A percentile compares a stretch with the other conserved stretches of the same genome.
Conservation (phyloP, 2,797 vertebrate species). For the Trichosurus vulpecula region DNA sequence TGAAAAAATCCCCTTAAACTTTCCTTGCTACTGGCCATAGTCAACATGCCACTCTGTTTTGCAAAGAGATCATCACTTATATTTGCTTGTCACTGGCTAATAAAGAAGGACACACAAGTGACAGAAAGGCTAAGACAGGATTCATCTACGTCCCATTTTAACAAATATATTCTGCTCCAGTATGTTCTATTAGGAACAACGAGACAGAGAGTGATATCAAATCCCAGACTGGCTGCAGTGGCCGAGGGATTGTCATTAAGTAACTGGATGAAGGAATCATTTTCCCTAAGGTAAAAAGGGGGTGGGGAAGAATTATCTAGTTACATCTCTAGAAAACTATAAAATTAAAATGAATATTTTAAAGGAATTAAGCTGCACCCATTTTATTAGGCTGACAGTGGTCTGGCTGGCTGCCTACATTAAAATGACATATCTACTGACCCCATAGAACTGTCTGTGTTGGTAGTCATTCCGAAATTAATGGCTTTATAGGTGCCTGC, state of each 20-base stretch:
- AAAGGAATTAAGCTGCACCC: constrained; percentile 41
- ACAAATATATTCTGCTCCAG: neutral
- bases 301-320: neutral
- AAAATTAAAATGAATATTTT: constrained; percentile 57
- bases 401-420: constrained; percentile 36
- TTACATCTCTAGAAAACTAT: constrained; percentile 45
- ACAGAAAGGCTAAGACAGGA: constrained; percentile 35
- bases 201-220: constrained; percentile 30
- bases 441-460: constrained; percentile 44
- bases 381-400: constrained; percentile 38
- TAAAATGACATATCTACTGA: constrained; percentile 57
- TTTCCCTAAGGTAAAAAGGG: constrained; percentile 11
- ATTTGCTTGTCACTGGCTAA: constrained; percentile 55
- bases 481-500: constrained; percentile 41
- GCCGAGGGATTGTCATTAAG: constrained; percentile 38
- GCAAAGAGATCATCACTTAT: constrained; percentile 37
- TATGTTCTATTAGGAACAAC: neutral
- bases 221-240: constrained; percentile 25
- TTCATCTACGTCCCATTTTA: constrained; percentile 19
- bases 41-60: constrained; percentile 33
- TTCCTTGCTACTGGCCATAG: constrained; percentile 23
- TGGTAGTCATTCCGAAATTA: constrained; percentile 50
- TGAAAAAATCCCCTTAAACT: constrained; percentile 43
- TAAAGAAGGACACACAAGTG: constrained; percentile 50
- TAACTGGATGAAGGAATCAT: constrained; percentile 46